Conservation (phyloP, 2,113 vertebrate species). For the Talpa occidentalis region DNA sequence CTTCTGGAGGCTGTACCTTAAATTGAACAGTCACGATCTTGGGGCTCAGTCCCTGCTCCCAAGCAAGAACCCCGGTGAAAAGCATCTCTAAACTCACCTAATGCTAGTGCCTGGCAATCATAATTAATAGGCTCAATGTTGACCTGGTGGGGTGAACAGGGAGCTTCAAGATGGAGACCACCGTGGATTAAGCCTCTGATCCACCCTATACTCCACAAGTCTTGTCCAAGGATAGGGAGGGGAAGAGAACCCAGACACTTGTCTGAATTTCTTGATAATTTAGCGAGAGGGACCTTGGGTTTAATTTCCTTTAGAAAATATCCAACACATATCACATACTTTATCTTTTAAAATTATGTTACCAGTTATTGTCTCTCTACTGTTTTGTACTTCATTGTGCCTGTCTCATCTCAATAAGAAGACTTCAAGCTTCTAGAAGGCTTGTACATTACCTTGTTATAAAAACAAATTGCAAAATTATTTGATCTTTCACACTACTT, state of each 20-base stretch:
- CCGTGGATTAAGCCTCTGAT: background rate
- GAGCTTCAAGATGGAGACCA: background rate
- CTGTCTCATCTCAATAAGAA: background rate
- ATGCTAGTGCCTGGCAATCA: too few relatives aligned
- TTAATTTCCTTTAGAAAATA: slow-evolving; percentile 47
- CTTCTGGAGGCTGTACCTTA: background rate
- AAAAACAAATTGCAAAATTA: background rate
- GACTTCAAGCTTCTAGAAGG: background rate
- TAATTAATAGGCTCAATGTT: background rate
- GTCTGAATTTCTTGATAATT: background rate
- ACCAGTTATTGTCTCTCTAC: background rate
- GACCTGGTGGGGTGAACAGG: background rate
- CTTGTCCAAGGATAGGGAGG: background rate
- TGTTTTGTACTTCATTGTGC: background rate
- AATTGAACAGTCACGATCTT: background rate
- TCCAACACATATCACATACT: background rate
- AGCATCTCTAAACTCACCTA: background rate
- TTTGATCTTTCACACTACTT: background rate
- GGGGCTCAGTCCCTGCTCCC: background rate
- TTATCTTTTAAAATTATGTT: background rate
- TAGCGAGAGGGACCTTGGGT: background rate
- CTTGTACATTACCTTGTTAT: background rate
- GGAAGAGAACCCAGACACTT: background rate
- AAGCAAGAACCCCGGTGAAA: background rate
- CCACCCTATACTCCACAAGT: background rate